phyloP scores from a whole-genome alignment of 2,113 vertebrate species.

The Candoia aspera region DNA sequence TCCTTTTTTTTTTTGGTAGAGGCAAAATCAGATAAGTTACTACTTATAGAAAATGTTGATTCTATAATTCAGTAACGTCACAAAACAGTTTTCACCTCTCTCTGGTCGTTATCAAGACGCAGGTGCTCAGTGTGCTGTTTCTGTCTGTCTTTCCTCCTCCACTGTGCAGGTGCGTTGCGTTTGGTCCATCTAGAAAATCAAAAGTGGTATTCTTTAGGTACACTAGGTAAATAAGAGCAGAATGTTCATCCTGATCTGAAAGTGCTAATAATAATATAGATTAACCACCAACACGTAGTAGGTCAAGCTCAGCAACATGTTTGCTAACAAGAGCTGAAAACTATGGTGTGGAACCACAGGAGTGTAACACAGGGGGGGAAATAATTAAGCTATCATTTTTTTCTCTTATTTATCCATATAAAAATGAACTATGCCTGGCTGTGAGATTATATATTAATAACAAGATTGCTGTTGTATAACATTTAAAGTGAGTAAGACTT shows the following conservation, averaged over 20 bases:
- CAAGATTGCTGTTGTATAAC: background rate
- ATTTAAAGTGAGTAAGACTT: background rate
- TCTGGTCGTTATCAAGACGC: constrained; percentile 96
- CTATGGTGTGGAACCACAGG: background rate
- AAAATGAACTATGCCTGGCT: background rate
- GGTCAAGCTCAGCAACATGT: background rate
- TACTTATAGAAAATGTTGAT: background rate
- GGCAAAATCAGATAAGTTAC: constrained; percentile 6
- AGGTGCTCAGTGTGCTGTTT: constrained; percentile 96
- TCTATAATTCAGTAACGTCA: constrained; percentile 6
- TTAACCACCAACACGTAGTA: background rate
- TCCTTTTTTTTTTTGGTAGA: background rate
- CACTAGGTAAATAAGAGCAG: background rate
- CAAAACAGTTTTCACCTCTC: constrained; percentile 82
- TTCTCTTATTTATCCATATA: background rate
- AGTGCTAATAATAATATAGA: too few species aligned
- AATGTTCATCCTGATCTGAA: background rate
- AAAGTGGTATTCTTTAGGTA: constrained; percentile 18
- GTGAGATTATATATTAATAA: background rate
- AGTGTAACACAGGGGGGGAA: background rate
- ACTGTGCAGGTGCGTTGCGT: constrained; percentile 95
- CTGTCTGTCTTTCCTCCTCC: constrained; percentile 93
- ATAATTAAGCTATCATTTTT: background rate
- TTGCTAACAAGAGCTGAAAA: background rate
- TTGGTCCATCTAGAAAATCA: constrained; percentile 86